Conservation (phyloP, 2,888 invertebrate species). For the Metallyticus violacea region DNA sequence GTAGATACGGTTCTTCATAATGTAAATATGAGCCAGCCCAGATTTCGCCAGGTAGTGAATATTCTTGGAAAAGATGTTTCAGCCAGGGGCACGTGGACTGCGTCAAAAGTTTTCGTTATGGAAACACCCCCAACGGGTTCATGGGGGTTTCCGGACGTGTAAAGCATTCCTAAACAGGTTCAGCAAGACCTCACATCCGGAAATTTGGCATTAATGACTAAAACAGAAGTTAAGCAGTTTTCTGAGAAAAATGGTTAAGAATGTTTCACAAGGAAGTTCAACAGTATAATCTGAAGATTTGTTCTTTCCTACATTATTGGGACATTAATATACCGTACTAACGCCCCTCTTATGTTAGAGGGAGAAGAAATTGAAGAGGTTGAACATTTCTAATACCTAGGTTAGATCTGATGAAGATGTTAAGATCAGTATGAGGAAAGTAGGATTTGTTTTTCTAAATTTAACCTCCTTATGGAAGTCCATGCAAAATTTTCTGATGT, state of each 20-base stretch:
- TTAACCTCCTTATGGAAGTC: no score
- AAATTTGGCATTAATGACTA: background rate
- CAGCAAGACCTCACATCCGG: background rate
- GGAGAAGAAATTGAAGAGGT: no score
- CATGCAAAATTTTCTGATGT: no score
- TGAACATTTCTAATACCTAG: no score
- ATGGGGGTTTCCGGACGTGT: background rate
- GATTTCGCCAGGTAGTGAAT: background rate
- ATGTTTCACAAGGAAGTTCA: background rate
- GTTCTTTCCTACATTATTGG: no score
- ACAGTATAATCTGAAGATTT: background rate
- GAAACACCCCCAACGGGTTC: background rate
- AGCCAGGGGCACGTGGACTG: background rate
- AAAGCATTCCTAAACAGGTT: no score
- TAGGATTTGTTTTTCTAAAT: no score
- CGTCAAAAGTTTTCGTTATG: background rate
- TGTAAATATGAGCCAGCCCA: background rate
- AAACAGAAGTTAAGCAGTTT: background rate
- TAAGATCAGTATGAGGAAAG: no score
- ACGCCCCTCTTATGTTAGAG: no score
- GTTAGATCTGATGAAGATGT: no score
- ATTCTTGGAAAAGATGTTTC: background rate
- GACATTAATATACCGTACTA: no score
- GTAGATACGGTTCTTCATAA: background rate
- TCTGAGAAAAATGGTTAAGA: background rate